These are phyloP conservation scores for Gymnobelideus leadbeateri DNA, from an alignment of 2,113 vertebrate species.

Conservation along the genomic window DNA sequence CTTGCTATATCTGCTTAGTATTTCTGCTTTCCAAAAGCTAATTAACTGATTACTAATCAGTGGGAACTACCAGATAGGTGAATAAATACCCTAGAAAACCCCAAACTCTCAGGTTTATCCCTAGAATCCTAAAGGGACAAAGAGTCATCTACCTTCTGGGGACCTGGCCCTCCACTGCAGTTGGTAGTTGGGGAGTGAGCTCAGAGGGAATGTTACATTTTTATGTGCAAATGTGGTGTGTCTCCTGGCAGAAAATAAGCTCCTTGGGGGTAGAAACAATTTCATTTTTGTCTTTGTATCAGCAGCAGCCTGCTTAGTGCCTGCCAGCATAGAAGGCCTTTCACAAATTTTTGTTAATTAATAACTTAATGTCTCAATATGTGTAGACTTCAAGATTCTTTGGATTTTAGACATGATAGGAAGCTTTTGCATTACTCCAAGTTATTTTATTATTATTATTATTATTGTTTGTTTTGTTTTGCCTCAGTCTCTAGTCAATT, in stretches of 20 bases:
- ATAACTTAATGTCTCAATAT: neutral
- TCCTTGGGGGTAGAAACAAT: neutral
- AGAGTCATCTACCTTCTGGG: neutral
- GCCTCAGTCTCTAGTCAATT: neutral
- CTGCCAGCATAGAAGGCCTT: neutral
- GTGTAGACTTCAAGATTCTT: neutral
- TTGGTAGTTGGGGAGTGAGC: too few species aligned
- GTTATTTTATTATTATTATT: neutral
- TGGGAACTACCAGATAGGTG: neutral
- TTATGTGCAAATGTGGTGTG: too few species aligned
- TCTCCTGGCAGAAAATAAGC: too few species aligned
- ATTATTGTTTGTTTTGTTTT: neutral
- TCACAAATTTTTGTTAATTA: neutral
- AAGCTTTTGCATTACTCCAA: neutral
- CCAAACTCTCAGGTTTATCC: neutral
- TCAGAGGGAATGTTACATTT: too few species aligned
- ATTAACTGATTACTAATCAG: neutral
- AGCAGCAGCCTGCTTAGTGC: neutral
- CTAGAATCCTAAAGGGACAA: neutral
- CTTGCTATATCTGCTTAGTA: neutral
- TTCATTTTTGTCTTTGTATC: neutral
- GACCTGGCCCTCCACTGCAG: neutral
- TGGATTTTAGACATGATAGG: neutral
- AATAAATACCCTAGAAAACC: neutral
- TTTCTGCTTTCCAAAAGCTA: neutral